Base-by-base conservation (phyloP, 2,888 invertebrate genomes). In the Cephus pulcher region DNA sequence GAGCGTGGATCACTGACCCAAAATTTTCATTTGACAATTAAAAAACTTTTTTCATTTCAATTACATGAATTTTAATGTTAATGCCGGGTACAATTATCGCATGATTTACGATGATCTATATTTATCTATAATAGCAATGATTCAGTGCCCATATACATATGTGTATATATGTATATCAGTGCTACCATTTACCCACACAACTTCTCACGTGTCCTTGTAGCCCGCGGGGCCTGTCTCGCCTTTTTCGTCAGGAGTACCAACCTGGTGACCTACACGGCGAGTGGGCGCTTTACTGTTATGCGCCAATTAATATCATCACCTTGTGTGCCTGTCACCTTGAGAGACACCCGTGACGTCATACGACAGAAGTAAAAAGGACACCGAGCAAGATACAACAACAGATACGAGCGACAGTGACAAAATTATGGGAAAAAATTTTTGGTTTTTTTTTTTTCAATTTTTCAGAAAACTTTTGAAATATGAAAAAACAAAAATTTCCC, bases 241-340 rank as follows among this genome's bases (percentile, higher is more conserved):
- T 76, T 77, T 74, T 77, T 77, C 73, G 74, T 74, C 56, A 73
- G 69, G 32, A 78, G 78, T 75, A 78, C 75, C 78, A 78, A 75
- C 78, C 78, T 69, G 75, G 74, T 75, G 78, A 78, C 78, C 78
- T 69, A 78, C 70, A 77, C 77, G 75, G 68, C 33, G 78, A 75
- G 78, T 78, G 78, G 75, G 78, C 75, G 78, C 75, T 9, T 23
- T 69, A 74, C 77, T 74, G 77, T 77, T 77, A 77, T 37, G 34
- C 30, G 34, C 73, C 77, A 68, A 77, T 77, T 74, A 77, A 69
- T 76, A 69, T 56, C 40, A 56, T 56, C 23, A 56, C 40, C 40
- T 56, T 56, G 40, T 56, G 23, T 9, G 40, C 40, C 23, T 56
- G 1, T 56, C 40, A 23, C 40, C 40, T 30, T 40, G 76, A 34